Percentiles rank a stretch among this genome's conserved stretches.
These are phyloP conservation scores for Myocastor coypus DNA, from an alignment of 2,113 vertebrate species.

Conservation along the genomic window DNA sequence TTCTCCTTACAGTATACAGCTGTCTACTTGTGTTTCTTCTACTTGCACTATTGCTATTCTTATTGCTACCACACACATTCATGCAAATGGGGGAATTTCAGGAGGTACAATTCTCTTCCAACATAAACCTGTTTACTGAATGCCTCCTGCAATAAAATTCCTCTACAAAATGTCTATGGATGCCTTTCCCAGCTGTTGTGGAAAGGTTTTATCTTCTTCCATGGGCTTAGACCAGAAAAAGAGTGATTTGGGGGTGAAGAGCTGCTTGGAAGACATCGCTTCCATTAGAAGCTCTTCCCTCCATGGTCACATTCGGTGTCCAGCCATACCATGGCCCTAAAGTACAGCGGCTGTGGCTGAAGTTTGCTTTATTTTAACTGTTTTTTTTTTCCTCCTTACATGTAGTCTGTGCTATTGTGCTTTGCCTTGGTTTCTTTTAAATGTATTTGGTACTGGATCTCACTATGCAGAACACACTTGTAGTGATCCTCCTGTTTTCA, in stretches of 20 bases:
- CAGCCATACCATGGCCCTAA: not conserved
- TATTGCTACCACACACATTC: conserved; percentile 45
- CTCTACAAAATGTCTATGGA: conserved; percentile 23
- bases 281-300: not conserved
- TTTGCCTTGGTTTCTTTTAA: not conserved
- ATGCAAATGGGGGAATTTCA: conserved; percentile 63
- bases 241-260: not conserved
- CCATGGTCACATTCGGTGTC: not conserved
- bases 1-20: conserved; percentile 47
- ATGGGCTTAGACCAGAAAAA: conserved; percentile 39
- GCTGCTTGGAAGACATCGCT: not conserved
- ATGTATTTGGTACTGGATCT: too few species aligned
- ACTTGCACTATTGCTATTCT: conserved; percentile 53
- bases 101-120: conserved; percentile 58
- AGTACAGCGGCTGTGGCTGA: not conserved
- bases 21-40: conserved; percentile 59
- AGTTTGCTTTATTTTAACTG: not conserved
- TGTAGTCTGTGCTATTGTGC: not conserved
- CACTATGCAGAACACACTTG: too few species aligned
- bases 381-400: conserved; percentile 39
- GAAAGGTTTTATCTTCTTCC: conserved; percentile 29
- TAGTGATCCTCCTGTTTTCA: too few species aligned
- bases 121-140: conserved; percentile 67
- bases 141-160: conserved; percentile 61
- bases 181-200: conserved; percentile 68